phyloP scores from a whole-genome alignment of 2,113 vertebrate genomes.

The Chaetops frenatus region DNA sequence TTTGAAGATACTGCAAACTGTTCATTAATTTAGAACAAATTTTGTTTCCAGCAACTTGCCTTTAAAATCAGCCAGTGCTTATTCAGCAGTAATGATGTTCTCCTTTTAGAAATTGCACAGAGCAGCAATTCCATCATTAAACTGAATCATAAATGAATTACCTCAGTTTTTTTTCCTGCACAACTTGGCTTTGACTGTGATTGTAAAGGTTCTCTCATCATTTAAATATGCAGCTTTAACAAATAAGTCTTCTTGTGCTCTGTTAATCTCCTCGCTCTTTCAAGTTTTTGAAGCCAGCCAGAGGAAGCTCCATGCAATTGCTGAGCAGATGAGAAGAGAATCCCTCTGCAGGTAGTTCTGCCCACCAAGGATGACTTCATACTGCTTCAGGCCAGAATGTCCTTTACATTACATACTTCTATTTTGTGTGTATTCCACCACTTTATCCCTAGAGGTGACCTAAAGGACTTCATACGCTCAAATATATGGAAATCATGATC shows the following conservation, averaged over 20 bases:
- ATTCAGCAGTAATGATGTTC: neutral
- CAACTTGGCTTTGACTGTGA: neutral
- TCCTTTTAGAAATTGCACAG: neutral
- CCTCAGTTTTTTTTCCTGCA: neutral
- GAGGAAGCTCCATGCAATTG: neutral
- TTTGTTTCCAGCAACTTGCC: neutral
- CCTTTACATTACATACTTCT: neutral
- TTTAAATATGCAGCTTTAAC: neutral
- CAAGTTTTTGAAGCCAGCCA: neutral
- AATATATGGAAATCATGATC: neutral
- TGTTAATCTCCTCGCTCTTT: neutral
- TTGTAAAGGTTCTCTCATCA: neutral
- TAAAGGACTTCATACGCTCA: neutral
- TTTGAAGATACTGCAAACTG: neutral
- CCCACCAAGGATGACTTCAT: neutral
- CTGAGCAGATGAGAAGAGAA: neutral
- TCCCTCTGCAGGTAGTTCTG: neutral
- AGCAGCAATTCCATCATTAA: slow-evolving; percentile 10
- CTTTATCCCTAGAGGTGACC: neutral
- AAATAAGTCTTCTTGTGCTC: neutral
- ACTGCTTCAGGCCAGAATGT: neutral
- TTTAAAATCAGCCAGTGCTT: neutral
- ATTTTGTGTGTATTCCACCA: neutral
- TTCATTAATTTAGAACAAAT: neutral
- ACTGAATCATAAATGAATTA: slow-evolving; percentile 17